These are phyloP conservation scores for Cydia splendana DNA, from an alignment of 1,140 invertebrate species.

Conservation along the genomic window DNA sequence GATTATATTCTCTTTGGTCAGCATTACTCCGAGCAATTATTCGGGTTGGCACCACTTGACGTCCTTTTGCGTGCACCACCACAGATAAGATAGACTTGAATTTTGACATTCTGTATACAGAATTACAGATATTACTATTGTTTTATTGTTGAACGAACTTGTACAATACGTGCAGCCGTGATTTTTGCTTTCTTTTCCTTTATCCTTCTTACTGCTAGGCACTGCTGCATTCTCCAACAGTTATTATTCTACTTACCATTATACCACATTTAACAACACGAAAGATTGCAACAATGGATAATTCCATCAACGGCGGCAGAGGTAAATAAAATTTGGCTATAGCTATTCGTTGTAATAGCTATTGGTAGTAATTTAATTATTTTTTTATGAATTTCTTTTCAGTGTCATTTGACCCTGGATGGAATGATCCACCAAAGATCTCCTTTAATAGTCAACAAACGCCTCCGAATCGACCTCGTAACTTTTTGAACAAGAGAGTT, in stretches of 20 bases:
- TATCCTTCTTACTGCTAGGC: background rate
- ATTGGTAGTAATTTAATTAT: background rate
- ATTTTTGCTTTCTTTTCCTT: background rate
- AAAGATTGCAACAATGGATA: slow-evolving; percentile 46
- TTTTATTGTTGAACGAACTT: too few relatives aligned
- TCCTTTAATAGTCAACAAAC: slow-evolving; percentile 66
- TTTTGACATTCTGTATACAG: too few relatives aligned
- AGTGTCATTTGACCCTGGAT: slow-evolving; percentile 77
- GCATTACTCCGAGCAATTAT: too few relatives aligned
- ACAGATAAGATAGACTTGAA: too few relatives aligned
- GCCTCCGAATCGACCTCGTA: slow-evolving; percentile 69
- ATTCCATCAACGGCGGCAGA: slow-evolving; percentile 47
- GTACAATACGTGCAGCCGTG: too few relatives aligned
- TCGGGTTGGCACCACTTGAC: too few relatives aligned
- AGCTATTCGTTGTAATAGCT: background rate
- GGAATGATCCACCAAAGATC: slow-evolving; percentile 81
- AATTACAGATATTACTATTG: too few relatives aligned
- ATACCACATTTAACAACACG: background rate
- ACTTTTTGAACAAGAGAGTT: slow-evolving; percentile 79
- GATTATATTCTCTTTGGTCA: too few relatives aligned
- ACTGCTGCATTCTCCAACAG: background rate
- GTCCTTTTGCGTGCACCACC: too few relatives aligned
- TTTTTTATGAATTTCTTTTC: slow-evolving; percentile 42
- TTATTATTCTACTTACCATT: background rate
- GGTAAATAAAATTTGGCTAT: slow-evolving; percentile 41